Percentiles rank a stretch among this genome's conserved stretches.
phyloP scores from a whole-genome alignment of 2,113 vertebrate genomes.

The Pygathrix nemaeus region DNA sequence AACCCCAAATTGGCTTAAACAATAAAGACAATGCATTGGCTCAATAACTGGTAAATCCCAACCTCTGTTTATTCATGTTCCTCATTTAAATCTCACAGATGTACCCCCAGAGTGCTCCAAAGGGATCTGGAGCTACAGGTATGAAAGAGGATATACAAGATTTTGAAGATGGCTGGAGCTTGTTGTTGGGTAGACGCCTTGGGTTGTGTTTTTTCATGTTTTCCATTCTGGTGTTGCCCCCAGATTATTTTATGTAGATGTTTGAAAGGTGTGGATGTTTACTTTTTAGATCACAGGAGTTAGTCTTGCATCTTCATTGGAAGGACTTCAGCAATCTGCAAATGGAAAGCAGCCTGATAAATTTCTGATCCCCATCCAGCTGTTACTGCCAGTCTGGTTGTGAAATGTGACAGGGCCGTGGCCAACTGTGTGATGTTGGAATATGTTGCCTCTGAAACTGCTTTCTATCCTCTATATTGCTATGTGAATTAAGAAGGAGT shows the following conservation, averaged over 20 bases:
- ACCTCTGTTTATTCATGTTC: background rate
- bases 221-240: background rate
- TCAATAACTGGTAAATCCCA: background rate
- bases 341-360: slow-evolving; percentile 26
- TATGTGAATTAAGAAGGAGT: slow-evolving; percentile 24
- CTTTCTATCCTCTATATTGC: background rate
- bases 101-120: background rate
- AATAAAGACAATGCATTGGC: background rate
- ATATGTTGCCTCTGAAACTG: slow-evolving; percentile 36
- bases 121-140: background rate
- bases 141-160: background rate
- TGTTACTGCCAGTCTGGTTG: slow-evolving; percentile 67
- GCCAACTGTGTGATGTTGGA: slow-evolving; percentile 49
- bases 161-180: background rate
- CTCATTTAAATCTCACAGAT: background rate
- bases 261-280: background rate
- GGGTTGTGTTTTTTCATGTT: background rate
- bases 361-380: slow-evolving; percentile 60
- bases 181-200: background rate
- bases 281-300: slow-evolving; percentile 1
- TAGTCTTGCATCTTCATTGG: slow-evolving; percentile 6
- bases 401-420: slow-evolving; percentile 52
- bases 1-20: background rate
- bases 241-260: background rate
- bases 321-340: slow-evolving; percentile 35